Evolutionary conservation across 2,888 invertebrate genomes (phyloP).

Genomic region (Zhuqinia jingwanae): DNA sequence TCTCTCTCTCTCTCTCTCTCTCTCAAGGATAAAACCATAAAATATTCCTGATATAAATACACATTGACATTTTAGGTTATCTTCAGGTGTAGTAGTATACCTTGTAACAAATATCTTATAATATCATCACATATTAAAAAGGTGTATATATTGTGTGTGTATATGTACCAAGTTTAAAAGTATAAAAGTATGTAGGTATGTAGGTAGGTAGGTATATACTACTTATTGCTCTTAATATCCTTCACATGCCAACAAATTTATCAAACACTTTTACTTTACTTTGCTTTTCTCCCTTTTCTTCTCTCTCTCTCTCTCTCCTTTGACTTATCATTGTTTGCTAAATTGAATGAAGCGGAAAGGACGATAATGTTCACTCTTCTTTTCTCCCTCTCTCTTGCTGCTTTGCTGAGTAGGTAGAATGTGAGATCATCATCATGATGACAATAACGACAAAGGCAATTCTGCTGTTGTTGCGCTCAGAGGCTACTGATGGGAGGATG

Average conservation of each 20-base stretch:
- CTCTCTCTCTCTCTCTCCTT: no score
- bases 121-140: not conserved
- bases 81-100: no score
- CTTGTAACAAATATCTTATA: no score
- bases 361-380: constrained; percentile 59
- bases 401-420: constrained; percentile 43
- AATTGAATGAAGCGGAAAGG: constrained; percentile 71
- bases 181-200: no score
- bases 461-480: no score
- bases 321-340: constrained; percentile 43
- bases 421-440: constrained; percentile 6
- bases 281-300: not conserved
- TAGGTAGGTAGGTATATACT: constrained; percentile 6
- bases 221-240: constrained; percentile 34
- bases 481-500: no score
- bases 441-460: not conserved
- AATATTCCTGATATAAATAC: constrained; percentile 16
- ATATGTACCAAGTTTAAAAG: no score
- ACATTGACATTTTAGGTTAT: no score
- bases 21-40: constrained; percentile 39
- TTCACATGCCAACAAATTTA: constrained; percentile 47
- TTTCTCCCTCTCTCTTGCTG: not conserved
- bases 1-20: no score
- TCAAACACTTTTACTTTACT: constrained; percentile 32
- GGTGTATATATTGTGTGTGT: not conserved